Conservation (phyloP, 23 tunicate species). For the Clavelina lepadiformis region DNA sequence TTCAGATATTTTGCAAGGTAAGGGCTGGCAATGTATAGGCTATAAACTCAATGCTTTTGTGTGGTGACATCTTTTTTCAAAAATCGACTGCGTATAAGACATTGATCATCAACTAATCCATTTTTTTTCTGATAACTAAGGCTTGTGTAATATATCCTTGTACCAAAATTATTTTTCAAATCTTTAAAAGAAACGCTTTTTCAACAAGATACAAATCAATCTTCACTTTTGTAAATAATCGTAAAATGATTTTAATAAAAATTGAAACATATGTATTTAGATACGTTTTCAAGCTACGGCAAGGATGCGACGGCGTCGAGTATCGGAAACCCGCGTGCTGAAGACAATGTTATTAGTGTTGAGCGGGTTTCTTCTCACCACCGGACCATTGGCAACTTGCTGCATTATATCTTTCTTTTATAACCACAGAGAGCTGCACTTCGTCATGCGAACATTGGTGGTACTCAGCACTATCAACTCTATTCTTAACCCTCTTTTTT, state of each 20-base stretch:
- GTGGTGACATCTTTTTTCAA: too few relatives aligned
- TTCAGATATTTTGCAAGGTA: conserved; percentile 39
- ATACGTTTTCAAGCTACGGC: conserved; percentile 7
- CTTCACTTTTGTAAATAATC: too few relatives aligned
- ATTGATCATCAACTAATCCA: too few relatives aligned
- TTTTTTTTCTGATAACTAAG: too few relatives aligned
- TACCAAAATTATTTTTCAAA: too few relatives aligned
- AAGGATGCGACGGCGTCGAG: neutral
- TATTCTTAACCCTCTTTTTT: conserved; percentile 68
- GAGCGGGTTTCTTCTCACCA: conserved; percentile 51
- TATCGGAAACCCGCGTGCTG: conserved; percentile 55
- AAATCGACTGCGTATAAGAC: too few relatives aligned
- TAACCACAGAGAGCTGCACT: conserved; percentile 42
- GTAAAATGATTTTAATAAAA: too few relatives aligned
- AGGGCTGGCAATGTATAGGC: neutral
- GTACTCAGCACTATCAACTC: conserved; percentile 65
- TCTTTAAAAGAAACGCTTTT: too few relatives aligned
- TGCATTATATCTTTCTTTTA: conserved; percentile 46
- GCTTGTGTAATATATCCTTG: too few relatives aligned
- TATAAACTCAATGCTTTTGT: neutral
- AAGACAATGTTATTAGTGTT: conserved; percentile 68
- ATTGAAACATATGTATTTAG: neutral
- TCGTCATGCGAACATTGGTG: conserved; percentile 54
- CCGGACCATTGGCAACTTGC: conserved; percentile 61
- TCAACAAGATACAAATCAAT: too few relatives aligned